Conservation (phyloP, 2,797 vertebrate species). For the Toxotes lorentzi region DNA sequence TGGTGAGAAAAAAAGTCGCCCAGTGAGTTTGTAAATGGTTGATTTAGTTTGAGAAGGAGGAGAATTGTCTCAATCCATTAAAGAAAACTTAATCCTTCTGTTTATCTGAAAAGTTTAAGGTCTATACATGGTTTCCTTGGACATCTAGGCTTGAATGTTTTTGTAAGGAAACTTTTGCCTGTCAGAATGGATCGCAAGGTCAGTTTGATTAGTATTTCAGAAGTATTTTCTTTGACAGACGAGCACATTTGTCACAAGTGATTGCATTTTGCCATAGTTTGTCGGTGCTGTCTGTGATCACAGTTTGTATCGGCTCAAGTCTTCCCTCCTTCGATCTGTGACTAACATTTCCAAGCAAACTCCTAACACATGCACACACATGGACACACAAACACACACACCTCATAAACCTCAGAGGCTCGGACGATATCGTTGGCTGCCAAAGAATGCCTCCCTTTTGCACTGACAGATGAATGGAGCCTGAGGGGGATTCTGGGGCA, state of each 20-base stretch:
- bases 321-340: constrained; percentile 15
- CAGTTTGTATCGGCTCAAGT: constrained; percentile 28
- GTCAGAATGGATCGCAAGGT: constrained; percentile 2
- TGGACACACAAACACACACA: constrained; percentile 18
- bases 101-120: constrained; percentile 11
- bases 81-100: neutral
- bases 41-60: neutral
- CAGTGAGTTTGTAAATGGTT: neutral
- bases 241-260: constrained; percentile 10
- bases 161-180: constrained; percentile 2
- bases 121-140: neutral
- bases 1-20: neutral
- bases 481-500: constrained; percentile 68
- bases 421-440: constrained; percentile 57
- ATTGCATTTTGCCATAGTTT: neutral
- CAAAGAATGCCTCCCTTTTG: constrained; percentile 66
- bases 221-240: neutral
- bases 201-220: neutral
- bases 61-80: neutral
- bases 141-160: neutral
- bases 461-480: constrained; percentile 72
- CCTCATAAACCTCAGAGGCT: constrained; percentile 59
- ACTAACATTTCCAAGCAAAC: constrained; percentile 51
- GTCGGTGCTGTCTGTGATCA: neutral
- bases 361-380: constrained; percentile 34